These are phyloP conservation scores for Harpagoxenus sublaevis DNA, from an alignment of 2,888 invertebrate genomes.

Conservation along the genomic window DNA sequence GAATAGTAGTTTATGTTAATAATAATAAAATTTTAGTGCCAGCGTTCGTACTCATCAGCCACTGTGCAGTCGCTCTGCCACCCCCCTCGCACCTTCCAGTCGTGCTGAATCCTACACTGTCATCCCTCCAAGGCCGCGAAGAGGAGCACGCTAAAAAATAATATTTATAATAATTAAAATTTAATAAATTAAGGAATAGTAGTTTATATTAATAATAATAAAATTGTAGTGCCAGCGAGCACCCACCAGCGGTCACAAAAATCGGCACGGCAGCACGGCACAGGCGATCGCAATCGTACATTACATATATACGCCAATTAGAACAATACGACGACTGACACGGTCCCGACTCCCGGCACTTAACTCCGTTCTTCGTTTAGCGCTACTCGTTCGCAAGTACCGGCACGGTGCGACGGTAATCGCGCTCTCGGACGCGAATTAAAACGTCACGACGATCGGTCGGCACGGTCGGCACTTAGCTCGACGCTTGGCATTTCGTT, in stretches of 20 bases:
- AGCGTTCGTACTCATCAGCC: not conserved
- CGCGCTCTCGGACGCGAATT: not conserved
- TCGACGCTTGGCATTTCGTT: not conserved
- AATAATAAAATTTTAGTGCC: too few relatives aligned
- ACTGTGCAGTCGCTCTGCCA: not conserved
- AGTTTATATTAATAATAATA: too few relatives aligned
- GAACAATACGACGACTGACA: not conserved
- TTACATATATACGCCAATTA: not conserved
- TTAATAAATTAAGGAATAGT: too few relatives aligned
- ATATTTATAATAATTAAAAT: too few relatives aligned
- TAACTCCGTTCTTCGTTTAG: not conserved
- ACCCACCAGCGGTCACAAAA: not conserved
- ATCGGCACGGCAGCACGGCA: not conserved
- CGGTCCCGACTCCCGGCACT: too few relatives aligned
- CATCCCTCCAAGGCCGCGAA: not conserved
- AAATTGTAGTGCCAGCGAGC: too few relatives aligned
- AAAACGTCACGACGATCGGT: not conserved
- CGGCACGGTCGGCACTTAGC: not conserved
- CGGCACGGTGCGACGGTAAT: not conserved
- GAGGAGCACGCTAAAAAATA: not conserved
- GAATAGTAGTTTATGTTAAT: too few relatives aligned
- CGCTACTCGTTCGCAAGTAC: not conserved
- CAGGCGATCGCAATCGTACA: too few relatives aligned
- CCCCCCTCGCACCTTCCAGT: too few relatives aligned
- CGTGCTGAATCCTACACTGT: too few relatives aligned